These are phyloP conservation scores for Micromesistius poutassou DNA, from an alignment of 2,797 vertebrate genomes.

Conservation along the genomic window DNA sequence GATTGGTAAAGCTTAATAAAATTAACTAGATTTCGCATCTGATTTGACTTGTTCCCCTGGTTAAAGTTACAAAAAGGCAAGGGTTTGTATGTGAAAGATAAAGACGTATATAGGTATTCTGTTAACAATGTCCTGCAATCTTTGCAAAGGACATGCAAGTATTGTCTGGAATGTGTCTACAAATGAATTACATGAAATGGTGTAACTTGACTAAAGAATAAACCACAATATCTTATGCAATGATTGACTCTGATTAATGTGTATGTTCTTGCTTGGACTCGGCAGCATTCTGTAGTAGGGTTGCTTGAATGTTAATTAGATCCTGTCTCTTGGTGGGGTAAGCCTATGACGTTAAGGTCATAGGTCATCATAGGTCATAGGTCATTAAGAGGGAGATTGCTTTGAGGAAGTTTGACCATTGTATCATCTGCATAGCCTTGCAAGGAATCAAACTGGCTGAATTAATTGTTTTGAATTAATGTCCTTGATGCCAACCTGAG, in stretches of 20 bases:
- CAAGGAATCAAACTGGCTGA: not conserved
- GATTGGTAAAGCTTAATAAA: not conserved
- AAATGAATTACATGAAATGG: not conserved
- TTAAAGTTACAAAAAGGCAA: not conserved
- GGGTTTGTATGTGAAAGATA: not conserved
- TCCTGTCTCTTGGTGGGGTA: not conserved
- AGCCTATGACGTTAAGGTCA: not conserved
- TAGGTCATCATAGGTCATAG: too few species aligned
- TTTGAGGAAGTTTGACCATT: not conserved
- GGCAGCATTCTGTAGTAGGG: not conserved
- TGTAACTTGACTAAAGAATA: constrained; percentile 5
- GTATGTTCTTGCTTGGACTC: not conserved
- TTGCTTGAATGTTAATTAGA: not conserved
- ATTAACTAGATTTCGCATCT: not conserved
- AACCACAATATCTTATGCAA: constrained; percentile 7
- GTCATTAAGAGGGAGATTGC: not conserved
- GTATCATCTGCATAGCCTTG: not conserved
- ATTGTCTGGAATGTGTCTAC: constrained; percentile 1
- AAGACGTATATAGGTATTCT: not conserved
- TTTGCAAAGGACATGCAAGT: constrained; percentile 1
- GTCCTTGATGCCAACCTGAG: not conserved
- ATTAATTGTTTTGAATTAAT: not conserved
- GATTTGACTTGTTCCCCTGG: not conserved
- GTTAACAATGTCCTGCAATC: not conserved
- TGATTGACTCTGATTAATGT: not conserved